phyloP scores from a whole-genome alignment of 2,888 invertebrate genomes.

The Hedychridium roseum region DNA sequence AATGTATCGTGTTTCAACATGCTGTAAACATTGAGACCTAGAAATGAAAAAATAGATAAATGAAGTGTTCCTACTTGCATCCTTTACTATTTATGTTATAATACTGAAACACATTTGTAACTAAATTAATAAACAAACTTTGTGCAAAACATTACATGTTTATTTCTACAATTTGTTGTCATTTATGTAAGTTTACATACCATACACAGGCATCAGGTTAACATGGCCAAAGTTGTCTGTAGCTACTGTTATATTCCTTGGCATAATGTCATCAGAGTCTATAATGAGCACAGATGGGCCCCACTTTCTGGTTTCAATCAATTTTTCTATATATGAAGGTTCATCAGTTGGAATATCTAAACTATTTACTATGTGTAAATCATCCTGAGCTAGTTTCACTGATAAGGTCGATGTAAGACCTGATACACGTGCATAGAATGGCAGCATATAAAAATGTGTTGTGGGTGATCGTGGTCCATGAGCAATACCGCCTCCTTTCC shows the following conservation, averaged over 20 bases:
- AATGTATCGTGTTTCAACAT: conserved; percentile 97
- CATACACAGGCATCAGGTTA: conserved; percentile 95
- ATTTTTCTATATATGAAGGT: conserved; percentile 77
- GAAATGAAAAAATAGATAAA: conserved; percentile 12
- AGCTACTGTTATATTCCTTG: conserved; percentile 86
- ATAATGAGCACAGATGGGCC: conserved; percentile 95
- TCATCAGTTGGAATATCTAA: conserved; percentile 88
- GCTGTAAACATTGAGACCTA: conserved; percentile 89
- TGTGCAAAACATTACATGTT: too few species aligned
- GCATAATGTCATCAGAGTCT: conserved; percentile 90
- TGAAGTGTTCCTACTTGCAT: background rate
- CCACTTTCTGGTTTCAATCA: conserved; percentile 89
- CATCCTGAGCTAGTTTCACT: conserved; percentile 93
- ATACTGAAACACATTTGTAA: background rate
- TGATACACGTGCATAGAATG: conserved; percentile 76
- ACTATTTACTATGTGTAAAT: conserved; percentile 88
- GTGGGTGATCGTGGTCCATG: conserved; percentile 94
- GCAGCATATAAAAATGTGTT: conserved; percentile 93
- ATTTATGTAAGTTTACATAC: conserved; percentile 61
- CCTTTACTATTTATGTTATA: background rate
- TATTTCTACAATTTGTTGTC: too few species aligned
- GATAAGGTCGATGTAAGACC: conserved; percentile 88
- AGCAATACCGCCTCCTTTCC: conserved; percentile 81
- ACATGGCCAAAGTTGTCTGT: conserved; percentile 80
- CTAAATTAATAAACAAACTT: conserved; percentile 5